Base-by-base conservation (phyloP, 2,797 vertebrate species). In the Aeoliscus strigatus region DNA sequence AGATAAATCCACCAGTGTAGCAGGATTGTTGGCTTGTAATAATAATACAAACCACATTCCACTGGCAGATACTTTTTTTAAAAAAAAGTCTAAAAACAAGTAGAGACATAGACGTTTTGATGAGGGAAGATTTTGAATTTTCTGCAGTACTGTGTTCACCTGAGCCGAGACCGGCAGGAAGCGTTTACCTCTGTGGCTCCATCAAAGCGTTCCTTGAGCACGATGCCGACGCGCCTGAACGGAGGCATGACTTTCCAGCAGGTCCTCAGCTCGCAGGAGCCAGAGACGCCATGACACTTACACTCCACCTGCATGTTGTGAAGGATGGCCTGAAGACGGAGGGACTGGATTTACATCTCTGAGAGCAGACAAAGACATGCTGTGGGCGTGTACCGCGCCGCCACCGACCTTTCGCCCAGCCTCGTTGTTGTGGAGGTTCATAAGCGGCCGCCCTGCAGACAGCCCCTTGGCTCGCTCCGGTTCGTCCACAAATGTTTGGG, bases 161-260 rank as follows among this genome's bases (percentile, higher is more conserved):
- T 6, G 18, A 21, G 18, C 6, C 3, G 18, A 21, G 6, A 21
- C 14, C 23, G 53, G 39, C 14, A 29, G 16, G 14, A 34, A 11
- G 6, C 2, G 10, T 48, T 11, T 74, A 90, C 89, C 83, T 91
- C 90, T 0, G 81, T 87, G 3, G 83, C 84, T 16, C 86, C 87
- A 32, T 91, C 84, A 0, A 84, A 90, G 27, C 83, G 86, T 27
- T 91, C 90, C 74, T 89, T 91, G 30, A 92, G 82, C 64, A 90
- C 35, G 0, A 62, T 44, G 2, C 89, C 86, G 2, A 89, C 80
- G 1, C 83, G 75, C 33, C 67, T 51, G 70, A 91, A 90, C 0
- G 88, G 85, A 30, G 89, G 89, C 86, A 89, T 87, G 50, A 85
- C 88, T 61, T 90, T 91, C 88, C 91, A 91, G 60, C 90, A 90